phyloP scores from a whole-genome alignment of 2,888 invertebrate species.

The Scaptomyza caliginosa region DNA sequence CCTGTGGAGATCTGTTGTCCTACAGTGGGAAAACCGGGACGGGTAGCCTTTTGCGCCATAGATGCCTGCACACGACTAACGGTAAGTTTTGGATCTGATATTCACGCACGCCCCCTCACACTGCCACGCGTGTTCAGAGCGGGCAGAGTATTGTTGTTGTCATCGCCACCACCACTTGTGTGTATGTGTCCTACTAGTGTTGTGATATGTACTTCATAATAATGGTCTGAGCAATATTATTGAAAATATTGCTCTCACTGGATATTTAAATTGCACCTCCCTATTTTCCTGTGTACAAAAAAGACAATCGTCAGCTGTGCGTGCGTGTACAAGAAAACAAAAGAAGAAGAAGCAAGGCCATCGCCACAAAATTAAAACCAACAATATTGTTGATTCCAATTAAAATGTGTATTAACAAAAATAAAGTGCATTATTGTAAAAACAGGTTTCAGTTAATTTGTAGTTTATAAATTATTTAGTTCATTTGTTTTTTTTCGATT shows the following conservation, averaged over 20 bases:
- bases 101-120: constrained; percentile 64
- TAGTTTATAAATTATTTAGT: constrained; percentile 1
- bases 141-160: constrained; percentile 37
- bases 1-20: constrained; percentile 64
- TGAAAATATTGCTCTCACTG: background rate
- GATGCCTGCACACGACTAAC: constrained; percentile 68
- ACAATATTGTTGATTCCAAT: background rate
- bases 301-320: constrained; percentile 11
- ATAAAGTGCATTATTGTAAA: background rate
- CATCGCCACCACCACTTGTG: constrained; percentile 37
- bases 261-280: background rate
- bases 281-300: background rate
- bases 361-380: background rate
- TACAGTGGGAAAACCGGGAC: constrained; percentile 69
- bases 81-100: constrained; percentile 67
- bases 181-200: constrained; percentile 36
- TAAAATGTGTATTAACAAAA: background rate
- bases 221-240: background rate
- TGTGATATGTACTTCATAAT: constrained; percentile 37
- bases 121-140: constrained; percentile 69
- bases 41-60: constrained; percentile 64
- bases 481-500: constrained; percentile 27
- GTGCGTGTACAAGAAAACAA: background rate
- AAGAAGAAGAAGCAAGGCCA: background rate
- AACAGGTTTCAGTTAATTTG: background rate